Base-by-base conservation (phyloP, 2,113 vertebrate genomes). In the Macquaria ambigua region DNA sequence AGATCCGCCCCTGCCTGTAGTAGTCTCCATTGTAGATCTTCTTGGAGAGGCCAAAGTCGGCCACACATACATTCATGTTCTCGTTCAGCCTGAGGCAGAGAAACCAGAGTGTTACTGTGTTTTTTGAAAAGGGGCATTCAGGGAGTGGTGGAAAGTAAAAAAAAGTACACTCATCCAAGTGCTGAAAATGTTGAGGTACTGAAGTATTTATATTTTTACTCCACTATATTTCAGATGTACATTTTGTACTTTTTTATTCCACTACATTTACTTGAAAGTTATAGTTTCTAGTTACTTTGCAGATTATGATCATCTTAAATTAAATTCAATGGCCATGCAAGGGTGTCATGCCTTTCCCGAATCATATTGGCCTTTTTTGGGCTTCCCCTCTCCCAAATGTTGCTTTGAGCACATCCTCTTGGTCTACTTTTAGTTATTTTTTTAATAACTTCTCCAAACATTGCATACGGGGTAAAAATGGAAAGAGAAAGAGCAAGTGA, bases 11-110 rank as follows among this genome's bases (percentile, higher is more conserved):
- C 93, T 98, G 97, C 12, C 97, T 93, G 92, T 98, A 98, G 91
- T 98, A 98, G 88, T 98, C 97, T 0, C 97, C 97, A 0, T 97
- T 98, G 92, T 97, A 97, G 90, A 98, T 97, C 95, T 98, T 98
- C 95, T 98, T 98, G 25, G 97, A 98, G 70, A 98, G 97, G 43
- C 97, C 97, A 0, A 98, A 98, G 92, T 98, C 97, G 0, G 97
- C 97, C 79, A 98, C 97, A 6, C 97, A 97, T 28, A 98, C 97
- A 0, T 97, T 97, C 97, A 98, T 98, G 92, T 97, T 97, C 95
- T 98, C 97, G 2, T 98, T 97, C 82, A 98, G 88, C 97, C 97
- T 98, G 91, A 4, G 18, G 63, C 5, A 61, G 34, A 23, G 2
- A 43, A 7, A 48, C 3, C 9, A 37, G 5, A 41, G 58, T 34